Conservation (phyloP, 2,113 vertebrate genomes). For the Oncorhynchus clarkii region DNA sequence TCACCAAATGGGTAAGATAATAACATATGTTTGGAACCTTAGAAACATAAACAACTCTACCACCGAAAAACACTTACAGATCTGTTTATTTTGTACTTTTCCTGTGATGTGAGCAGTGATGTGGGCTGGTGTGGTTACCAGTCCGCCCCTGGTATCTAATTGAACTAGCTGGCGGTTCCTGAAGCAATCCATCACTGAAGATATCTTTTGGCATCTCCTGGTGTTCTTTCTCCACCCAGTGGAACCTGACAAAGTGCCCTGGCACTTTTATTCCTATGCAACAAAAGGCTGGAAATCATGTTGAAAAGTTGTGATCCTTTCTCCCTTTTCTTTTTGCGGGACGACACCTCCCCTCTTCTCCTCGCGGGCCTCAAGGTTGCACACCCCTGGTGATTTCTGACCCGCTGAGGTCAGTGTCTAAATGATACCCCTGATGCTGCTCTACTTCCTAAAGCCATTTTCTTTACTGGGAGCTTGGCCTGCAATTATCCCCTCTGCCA, state of each 20-base stretch:
- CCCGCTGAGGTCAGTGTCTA: conserved; percentile 25
- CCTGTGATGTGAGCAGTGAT: too few relatives aligned
- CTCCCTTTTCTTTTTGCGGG: conserved; percentile 1
- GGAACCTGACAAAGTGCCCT: conserved; percentile 22
- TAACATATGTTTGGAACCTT: conserved; percentile 2
- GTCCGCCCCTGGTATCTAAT: background rate
- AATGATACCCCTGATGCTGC: conserved; percentile 10
- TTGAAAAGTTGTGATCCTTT: conserved; percentile 17
- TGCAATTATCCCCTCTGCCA: conserved; percentile 46
- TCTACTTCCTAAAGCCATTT: background rate
- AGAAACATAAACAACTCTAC: background rate
- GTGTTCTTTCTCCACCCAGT: conserved; percentile 6
- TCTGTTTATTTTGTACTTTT: too few relatives aligned
- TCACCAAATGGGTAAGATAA: too few relatives aligned
- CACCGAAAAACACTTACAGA: too few relatives aligned
- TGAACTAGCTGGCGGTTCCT: too few relatives aligned
- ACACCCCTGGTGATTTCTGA: conserved; percentile 8
- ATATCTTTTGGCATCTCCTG: conserved; percentile 13
- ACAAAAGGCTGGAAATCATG: conserved; percentile 21
- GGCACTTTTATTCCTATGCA: background rate
- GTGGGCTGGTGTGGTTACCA: background rate
- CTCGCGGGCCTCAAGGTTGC: background rate
- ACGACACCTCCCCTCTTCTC: background rate
- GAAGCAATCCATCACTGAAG: too few relatives aligned
- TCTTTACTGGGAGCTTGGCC: conserved; percentile 27